phyloP scores from a whole-genome alignment of 2,113 vertebrate species.

The Corvus hawaiiensis region DNA sequence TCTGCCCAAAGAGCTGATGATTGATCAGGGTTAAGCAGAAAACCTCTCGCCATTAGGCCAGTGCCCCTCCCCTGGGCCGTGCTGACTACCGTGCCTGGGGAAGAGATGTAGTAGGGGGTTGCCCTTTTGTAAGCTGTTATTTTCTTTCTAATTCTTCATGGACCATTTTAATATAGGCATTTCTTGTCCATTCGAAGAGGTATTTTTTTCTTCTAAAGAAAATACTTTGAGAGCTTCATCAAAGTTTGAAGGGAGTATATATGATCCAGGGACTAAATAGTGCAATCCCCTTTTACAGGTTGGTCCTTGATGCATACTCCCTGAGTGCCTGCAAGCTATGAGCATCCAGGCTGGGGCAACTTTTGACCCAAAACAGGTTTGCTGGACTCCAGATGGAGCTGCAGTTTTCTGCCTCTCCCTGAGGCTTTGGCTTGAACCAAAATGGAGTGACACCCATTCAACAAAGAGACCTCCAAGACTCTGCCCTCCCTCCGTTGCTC shows the following conservation, averaged over 20 bases:
- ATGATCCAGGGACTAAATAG: neutral
- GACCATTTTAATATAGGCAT: neutral
- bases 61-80: neutral
- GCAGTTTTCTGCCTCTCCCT: neutral
- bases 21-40: neutral
- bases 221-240: neutral
- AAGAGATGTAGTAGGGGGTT: neutral
- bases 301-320: neutral
- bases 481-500: neutral
- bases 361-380: neutral
- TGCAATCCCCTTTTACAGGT: neutral
- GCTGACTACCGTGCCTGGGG: neutral
- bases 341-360: neutral
- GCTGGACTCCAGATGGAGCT: neutral
- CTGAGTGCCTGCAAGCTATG: neutral
- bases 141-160: neutral
- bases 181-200: neutral
- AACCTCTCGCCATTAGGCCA: neutral
- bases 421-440: neutral
- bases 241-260: neutral
- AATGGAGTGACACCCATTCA: neutral
- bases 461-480: neutral
- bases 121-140: neutral
- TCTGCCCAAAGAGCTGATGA: neutral
- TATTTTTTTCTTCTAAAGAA: neutral